phyloP scores from a whole-genome alignment of 2,113 vertebrate genomes.

The Chauna torquata region DNA sequence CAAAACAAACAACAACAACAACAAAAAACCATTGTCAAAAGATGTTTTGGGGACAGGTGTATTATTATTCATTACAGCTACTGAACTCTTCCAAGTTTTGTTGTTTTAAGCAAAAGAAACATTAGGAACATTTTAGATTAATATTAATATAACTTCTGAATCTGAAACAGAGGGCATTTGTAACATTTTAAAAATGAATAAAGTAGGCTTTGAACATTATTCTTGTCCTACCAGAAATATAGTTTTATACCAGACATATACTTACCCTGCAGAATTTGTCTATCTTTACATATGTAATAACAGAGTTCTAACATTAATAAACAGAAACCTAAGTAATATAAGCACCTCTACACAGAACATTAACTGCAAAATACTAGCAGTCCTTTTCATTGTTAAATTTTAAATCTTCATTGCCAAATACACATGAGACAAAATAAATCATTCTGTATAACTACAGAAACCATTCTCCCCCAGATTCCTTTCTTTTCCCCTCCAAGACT shows the following conservation, averaged over 20 bases:
- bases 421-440: not conserved
- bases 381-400: not conserved
- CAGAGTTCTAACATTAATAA: not conserved
- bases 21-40: not conserved
- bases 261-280: not conserved
- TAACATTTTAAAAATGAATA: slow-evolving; percentile 8
- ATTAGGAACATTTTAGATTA: slow-evolving; percentile 25
- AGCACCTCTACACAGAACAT: not conserved
- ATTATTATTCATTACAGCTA: slow-evolving; percentile 1
- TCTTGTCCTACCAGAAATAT: not conserved
- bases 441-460: not conserved
- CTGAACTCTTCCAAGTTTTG: not conserved
- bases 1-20: not conserved
- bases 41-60: not conserved
- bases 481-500: slow-evolving; percentile 40
- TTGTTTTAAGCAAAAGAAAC: slow-evolving; percentile 36
- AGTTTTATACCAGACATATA: not conserved
- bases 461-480: slow-evolving; percentile 28
- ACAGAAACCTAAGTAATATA: not conserved
- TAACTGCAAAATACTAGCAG: not conserved
- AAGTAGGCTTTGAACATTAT: not conserved
- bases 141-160: slow-evolving; percentile 30
- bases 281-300: not conserved
- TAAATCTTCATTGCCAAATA: slow-evolving; percentile 28
- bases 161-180: not conserved